Percentiles rank a stretch among this genome's conserved stretches.
phyloP scores from a whole-genome alignment of 2,113 vertebrate species.

The Rhegmatorhina hoffmannsi region DNA sequence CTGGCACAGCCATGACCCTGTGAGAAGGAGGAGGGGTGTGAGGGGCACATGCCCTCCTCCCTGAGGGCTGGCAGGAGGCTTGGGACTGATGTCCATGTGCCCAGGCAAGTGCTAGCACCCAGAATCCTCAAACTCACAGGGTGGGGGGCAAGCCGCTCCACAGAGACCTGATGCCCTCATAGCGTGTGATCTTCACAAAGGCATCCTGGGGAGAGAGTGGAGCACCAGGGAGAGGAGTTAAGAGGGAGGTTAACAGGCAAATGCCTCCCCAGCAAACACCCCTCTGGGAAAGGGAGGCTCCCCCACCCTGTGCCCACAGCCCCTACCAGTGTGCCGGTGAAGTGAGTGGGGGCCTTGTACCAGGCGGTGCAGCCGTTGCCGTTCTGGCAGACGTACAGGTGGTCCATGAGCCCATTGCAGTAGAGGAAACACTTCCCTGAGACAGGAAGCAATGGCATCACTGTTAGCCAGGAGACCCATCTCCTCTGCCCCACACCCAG shows the following conservation, averaged over 20 bases:
- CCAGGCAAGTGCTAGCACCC: background rate
- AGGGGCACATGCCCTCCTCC: background rate
- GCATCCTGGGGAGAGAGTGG: conserved; percentile 80
- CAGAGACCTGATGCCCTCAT: conserved; percentile 88
- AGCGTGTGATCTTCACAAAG: conserved; percentile 93
- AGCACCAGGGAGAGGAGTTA: background rate
- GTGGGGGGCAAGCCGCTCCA: conserved; percentile 97
- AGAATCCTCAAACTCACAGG: conserved; percentile 82
- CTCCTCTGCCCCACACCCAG: background rate
- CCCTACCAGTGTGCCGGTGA: conserved; percentile 90
- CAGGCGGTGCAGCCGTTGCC: conserved; percentile 82
- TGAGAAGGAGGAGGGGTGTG: background rate
- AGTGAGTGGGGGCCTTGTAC: conserved; percentile 87
- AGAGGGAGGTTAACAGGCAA: background rate
- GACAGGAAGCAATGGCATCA: background rate
- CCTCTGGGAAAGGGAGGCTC: background rate
- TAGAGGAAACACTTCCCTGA: conserved; percentile 95
- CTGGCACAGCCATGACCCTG: conserved; percentile 94
- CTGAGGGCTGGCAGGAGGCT: background rate
- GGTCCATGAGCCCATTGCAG: conserved; percentile 93
- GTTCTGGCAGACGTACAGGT: conserved; percentile 91
- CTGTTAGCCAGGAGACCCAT: background rate
- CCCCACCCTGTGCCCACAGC: background rate
- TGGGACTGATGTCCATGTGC: rapidly evolving
- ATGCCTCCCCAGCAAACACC: background rate